These are phyloP conservation scores for Philotrypesis tridentata DNA, from an alignment of 1,140 invertebrate genomes.

Conservation along the genomic window DNA sequence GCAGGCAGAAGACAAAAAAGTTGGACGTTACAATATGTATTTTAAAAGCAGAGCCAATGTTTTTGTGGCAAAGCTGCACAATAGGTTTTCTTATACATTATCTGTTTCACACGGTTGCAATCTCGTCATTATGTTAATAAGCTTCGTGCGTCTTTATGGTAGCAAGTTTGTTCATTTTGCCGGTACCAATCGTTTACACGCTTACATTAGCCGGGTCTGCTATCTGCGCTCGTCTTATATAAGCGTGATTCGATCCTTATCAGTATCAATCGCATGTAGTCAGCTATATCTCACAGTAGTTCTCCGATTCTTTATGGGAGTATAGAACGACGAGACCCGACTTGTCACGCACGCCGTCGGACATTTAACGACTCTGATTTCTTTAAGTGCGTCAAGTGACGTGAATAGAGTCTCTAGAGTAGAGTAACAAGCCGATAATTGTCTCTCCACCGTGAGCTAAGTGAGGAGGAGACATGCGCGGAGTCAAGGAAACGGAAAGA, in stretches of 20 bases:
- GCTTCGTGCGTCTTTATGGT: too few species aligned
- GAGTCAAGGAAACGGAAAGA: slow-evolving; percentile 1
- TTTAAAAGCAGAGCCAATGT: too few species aligned
- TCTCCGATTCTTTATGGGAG: neutral
- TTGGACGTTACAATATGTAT: too few species aligned
- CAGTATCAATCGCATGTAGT: neutral
- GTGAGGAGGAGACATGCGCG: neutral
- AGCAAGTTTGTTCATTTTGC: too few species aligned
- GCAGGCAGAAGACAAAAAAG: too few species aligned
- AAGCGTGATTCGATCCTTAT: neutral
- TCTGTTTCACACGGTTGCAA: too few species aligned
- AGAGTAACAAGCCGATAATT: slow-evolving; percentile 36
- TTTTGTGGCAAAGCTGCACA: too few species aligned
- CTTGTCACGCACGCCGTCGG: neutral
- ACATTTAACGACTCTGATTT: slow-evolving; percentile 42
- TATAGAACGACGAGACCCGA: neutral
- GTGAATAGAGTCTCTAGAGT: slow-evolving; percentile 13
- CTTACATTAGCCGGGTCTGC: too few species aligned
- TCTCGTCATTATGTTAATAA: too few species aligned
- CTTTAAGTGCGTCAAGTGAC: slow-evolving; percentile 32
- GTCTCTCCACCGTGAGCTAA: neutral
- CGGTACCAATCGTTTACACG: too few species aligned
- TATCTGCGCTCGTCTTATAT: too few species aligned
- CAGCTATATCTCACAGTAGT: neutral
- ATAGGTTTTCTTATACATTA: too few species aligned